Evolutionary conservation across 2,797 vertebrate genomes (phyloP).

Genomic region (Salmo trutta): DNA sequence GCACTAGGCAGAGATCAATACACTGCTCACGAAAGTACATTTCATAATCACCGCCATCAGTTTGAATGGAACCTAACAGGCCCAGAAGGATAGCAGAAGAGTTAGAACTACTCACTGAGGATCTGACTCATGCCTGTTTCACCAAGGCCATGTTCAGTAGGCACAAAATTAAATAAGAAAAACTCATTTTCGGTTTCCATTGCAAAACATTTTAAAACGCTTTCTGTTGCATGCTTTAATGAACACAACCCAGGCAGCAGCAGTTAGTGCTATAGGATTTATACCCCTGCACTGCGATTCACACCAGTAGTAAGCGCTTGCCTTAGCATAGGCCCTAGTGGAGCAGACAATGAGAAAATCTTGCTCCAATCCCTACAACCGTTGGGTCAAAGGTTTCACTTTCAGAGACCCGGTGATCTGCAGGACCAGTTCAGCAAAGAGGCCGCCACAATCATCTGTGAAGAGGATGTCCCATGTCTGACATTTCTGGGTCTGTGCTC

Average conservation of each 20-base stretch:
- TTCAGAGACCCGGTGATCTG: constrained; percentile 30
- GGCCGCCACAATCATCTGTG: neutral
- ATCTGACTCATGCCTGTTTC: constrained; percentile 5
- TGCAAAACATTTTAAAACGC: too few species aligned
- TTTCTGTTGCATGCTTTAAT: neutral
- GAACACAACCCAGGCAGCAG: neutral
- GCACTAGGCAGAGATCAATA: constrained; percentile 43
- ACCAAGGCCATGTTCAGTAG: neutral
- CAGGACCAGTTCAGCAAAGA: neutral
- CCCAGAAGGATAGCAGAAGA: constrained; percentile 30
- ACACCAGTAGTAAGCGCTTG: neutral
- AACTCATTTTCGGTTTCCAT: too few species aligned
- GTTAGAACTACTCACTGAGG: neutral
- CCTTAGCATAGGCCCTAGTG: neutral
- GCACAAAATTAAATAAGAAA: neutral
- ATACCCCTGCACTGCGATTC: constrained; percentile 19
- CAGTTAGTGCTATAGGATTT: constrained; percentile 20
- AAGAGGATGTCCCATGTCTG: constrained; percentile 1
- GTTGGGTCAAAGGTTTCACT: constrained; percentile 18
- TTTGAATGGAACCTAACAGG: constrained; percentile 41
- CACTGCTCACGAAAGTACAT: constrained; percentile 39
- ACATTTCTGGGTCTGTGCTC: neutral
- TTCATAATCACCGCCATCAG: constrained; percentile 48
- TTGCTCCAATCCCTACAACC: neutral
- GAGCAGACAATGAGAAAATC: neutral